Evolutionary conservation across 2,888 invertebrate genomes (phyloP), one percentile per base, ranked within the genome.

Genomic region (Himalopsyche japonica): DNA sequence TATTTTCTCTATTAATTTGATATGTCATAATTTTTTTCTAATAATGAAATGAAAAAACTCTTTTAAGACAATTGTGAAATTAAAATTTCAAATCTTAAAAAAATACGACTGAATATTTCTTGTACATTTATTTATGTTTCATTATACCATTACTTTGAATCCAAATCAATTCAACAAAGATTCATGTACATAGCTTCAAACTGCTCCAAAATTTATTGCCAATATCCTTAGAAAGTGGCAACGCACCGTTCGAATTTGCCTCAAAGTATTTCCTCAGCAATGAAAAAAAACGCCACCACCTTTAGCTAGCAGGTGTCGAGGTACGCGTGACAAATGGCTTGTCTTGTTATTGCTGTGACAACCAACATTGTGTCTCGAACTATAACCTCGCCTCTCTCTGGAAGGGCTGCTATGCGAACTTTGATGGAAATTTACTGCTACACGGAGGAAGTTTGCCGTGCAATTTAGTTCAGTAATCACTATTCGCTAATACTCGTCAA

Each of bases 281-380:
- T 76, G 49, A 76, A 81, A 81, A 80, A 81, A 76, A 83, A 57
- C 77, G 27, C 64, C 79, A 79, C 20, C 57, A 64, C 82, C 78
- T 64, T 34, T 34, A 77, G 30, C 79, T 47, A 83, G 83, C 85
- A 85, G 86, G 86, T 87, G 87, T 87, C 84, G 84, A 84, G 84
- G 78, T 24, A 80, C 48, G 57, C 80, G 78, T 87, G 87, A 87
- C 85, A 87, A 87, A 87, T 87, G 82, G 83, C 87, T 79, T 87
- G 87, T 87, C 86, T 86, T 84, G 85, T 86, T 86, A 86, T 86
- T 84, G 84, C 76, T 82, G 82, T 85, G 86, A 86, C 85, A 84
- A 57, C 80, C 49, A 82, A 76, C 84, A 82, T 77, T 82, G 84
- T 82, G 82, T 80, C 77, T 48, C 43, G 79, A 82, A 82, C 82